A percentile compares a stretch with the other conserved stretches of the same genome.
phyloP scores from a whole-genome alignment of 2,797 vertebrate species.

The Pelodytes ibericus region DNA sequence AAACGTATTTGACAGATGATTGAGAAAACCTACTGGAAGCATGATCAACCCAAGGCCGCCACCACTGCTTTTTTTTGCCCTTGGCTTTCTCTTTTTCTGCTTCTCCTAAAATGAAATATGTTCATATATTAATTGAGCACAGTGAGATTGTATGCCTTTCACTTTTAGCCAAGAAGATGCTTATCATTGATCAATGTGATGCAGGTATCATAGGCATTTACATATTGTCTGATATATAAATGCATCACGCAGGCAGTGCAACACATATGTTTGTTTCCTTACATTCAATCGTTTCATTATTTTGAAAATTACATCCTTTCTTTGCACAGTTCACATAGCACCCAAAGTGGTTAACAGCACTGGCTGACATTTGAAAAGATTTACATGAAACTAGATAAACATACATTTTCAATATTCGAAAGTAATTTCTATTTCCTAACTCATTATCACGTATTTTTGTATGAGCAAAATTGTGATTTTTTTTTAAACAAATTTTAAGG shows the following conservation, averaged over 20 bases:
- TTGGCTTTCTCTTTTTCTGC: constrained; percentile 98
- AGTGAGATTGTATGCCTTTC: constrained; percentile 67
- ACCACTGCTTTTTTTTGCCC: constrained; percentile 99
- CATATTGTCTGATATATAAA: not conserved
- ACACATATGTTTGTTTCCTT: too few relatives aligned
- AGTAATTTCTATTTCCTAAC: too few relatives aligned
- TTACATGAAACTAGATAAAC: too few relatives aligned
- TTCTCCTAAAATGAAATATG: constrained; percentile 98
- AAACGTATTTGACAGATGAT: constrained; percentile 87
- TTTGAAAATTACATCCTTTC: too few relatives aligned
- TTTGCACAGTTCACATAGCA: too few relatives aligned
- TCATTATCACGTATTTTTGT: too few relatives aligned
- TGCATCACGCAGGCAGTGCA: not conserved
- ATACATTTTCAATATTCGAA: too few relatives aligned
- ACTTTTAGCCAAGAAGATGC: constrained; percentile 55
- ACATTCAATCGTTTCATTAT: too few relatives aligned
- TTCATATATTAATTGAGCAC: constrained; percentile 89
- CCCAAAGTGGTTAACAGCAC: too few relatives aligned
- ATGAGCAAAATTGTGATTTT: too few relatives aligned
- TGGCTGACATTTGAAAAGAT: too few relatives aligned
- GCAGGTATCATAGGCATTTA: not conserved
- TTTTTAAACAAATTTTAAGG: too few relatives aligned
- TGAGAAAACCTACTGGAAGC: constrained; percentile 99
- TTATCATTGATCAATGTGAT: not conserved
- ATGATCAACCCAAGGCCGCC: constrained; percentile 99